Conservation (phyloP, 2,797 vertebrate genomes). For the Phaenicophaeus curvirostris region DNA sequence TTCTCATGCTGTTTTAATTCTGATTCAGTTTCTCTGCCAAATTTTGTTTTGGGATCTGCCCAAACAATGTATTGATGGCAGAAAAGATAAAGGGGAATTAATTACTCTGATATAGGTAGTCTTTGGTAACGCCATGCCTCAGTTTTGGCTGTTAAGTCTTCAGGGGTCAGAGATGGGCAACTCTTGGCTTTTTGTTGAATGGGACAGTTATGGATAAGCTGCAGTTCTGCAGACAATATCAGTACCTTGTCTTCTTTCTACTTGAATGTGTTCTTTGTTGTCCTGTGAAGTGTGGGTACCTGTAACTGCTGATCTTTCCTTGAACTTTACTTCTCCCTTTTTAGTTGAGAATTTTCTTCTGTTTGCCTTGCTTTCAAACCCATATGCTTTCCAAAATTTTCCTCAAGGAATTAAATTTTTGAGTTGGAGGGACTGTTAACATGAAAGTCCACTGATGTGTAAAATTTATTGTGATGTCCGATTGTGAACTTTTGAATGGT, state of each 20-base stretch:
- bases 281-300: background rate
- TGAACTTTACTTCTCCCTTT: background rate
- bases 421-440: background rate
- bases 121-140: background rate
- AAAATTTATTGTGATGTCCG: background rate
- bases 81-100: background rate
- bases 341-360: background rate
- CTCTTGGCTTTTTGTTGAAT: background rate
- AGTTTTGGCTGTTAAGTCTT: background rate
- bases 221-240: background rate
- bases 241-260: background rate
- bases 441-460: background rate
- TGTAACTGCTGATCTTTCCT: background rate
- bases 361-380: background rate
- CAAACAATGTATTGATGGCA: background rate
- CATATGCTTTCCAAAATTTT: background rate
- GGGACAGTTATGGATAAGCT: background rate
- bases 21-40: background rate
- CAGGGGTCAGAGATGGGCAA: background rate
- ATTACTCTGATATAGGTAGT: background rate
- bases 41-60: background rate
- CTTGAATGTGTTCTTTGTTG: background rate
- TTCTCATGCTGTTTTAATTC: background rate
- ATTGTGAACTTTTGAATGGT: slow-evolving; percentile 6
- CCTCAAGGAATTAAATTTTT: background rate